Evolutionary conservation across 2,113 vertebrate species (phyloP).

Genomic region (Halichoeres trimaculatus): DNA sequence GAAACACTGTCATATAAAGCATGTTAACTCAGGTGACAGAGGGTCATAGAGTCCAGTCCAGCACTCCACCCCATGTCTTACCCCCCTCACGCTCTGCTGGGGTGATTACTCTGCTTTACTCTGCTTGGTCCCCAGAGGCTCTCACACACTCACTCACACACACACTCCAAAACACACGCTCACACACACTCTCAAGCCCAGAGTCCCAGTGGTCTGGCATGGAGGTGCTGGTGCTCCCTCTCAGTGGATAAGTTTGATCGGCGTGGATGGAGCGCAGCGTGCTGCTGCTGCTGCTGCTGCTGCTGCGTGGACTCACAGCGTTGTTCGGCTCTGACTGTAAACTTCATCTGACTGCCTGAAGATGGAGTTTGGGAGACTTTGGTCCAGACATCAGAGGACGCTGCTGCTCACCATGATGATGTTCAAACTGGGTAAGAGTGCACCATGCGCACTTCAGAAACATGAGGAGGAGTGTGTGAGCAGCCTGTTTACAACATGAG

Average conservation of each 20-base stretch:
- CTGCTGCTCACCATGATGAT: constrained; percentile 78
- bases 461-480: neutral
- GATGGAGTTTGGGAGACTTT: constrained; percentile 78
- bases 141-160: constrained; percentile 40
- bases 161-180: constrained; percentile 32
- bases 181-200: constrained; percentile 29
- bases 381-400: constrained; percentile 66
- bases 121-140: constrained; percentile 60
- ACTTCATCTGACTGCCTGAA: neutral
- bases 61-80: constrained; percentile 71
- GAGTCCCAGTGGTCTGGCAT: constrained; percentile 48
- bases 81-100: constrained; percentile 54
- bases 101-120: constrained; percentile 73
- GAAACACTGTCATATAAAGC: too few relatives aligned
- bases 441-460: neutral
- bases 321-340: constrained; percentile 22
- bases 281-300: constrained; percentile 39
- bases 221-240: constrained; percentile 24
- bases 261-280: constrained; percentile 23
- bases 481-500: neutral
- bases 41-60: constrained; percentile 16
- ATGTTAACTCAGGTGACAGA: too few relatives aligned
- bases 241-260: constrained; percentile 33
- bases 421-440: constrained; percentile 80
- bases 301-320: constrained; percentile 33